Base-by-base conservation (phyloP, 2,113 vertebrate species). In the Leucosticte australis region DNA sequence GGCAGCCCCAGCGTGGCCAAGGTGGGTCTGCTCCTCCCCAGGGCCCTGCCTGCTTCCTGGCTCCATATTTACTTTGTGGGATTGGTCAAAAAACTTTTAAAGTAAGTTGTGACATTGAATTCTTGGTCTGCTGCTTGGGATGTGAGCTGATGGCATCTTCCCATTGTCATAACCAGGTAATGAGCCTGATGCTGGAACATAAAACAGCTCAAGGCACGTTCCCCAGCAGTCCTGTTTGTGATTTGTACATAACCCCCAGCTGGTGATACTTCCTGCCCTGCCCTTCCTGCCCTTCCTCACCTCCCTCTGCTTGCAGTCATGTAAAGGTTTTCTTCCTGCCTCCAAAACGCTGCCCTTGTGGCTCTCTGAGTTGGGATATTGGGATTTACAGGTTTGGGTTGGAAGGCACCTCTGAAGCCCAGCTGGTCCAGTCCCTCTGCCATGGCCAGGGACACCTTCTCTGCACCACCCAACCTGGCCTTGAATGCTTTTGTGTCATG, bases 1-100 rank as follows among this genome's bases (percentile, higher is more conserved):
- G 57, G 94, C 33, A 97, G 94, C 77, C 85, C 98, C 2, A 10
- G 67, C 13, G 68, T 95, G 53, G 86, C 96, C 90, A 99, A 99
- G 98, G 99, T 99, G 91, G 57, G 92, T 50, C 16, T 28, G 53
- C 5, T 8, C 8, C 27, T 35, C 16, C n/a, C 4, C 7, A 17
- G n/a, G 15, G 10, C 15, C 33, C n/a, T 11, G 24, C 35, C 10
- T 6, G 11, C 5, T 11, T 6, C 57, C 60, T 46, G 35, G 50
- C 6, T 17, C 50, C 28, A 1, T 10, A 11, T 52, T 10, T 52
- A 27, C 50, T 28, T 52, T 28, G 50, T 52, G 50, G 5, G 4
- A 11, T 52, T 52, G 50, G 50, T 30, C 50, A 52, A 28, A 52
- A 11, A 30, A 7, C 27, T 17, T 52, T 7, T 30, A 11, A 17